Percentiles rank a stretch among this genome's conserved stretches.
phyloP scores from a whole-genome alignment of 2,888 invertebrate genomes.

The Scaptomyza caliginosa region DNA sequence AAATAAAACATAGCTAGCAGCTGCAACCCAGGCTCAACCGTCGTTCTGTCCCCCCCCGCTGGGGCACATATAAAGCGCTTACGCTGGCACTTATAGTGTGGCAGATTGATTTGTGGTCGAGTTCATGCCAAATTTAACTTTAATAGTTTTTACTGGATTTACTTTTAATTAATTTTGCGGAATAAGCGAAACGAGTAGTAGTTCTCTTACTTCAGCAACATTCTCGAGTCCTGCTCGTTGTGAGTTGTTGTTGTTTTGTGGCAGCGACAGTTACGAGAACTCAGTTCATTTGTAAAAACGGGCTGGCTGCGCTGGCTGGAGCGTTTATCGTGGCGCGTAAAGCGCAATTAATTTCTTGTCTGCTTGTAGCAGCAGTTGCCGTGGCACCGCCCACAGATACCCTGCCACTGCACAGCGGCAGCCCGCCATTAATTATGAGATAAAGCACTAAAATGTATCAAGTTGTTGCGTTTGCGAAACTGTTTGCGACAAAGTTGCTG shows the following conservation, averaged over 20 bases:
- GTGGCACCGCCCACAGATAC: constrained; percentile 9
- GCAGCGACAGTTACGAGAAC: constrained; percentile 53
- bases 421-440: constrained; percentile 79
- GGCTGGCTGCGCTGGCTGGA: constrained; percentile 7
- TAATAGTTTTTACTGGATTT: constrained; percentile 78
- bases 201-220: background rate
- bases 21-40: constrained; percentile 3
- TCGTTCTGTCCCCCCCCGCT: background rate
- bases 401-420: constrained; percentile 16
- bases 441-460: constrained; percentile 79
- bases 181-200: constrained; percentile 34
- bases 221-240: background rate
- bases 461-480: constrained; percentile 66
- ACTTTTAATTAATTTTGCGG: constrained; percentile 74
- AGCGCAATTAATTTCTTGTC: constrained; percentile 79
- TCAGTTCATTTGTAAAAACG: constrained; percentile 70
- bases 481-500: constrained; percentile 72
- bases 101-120: constrained; percentile 78
- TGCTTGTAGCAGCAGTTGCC: constrained; percentile 71
- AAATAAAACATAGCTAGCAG: constrained; percentile 11
- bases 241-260: background rate
- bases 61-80: constrained; percentile 62
- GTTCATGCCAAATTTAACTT: constrained; percentile 78
- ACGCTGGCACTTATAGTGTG: constrained; percentile 56
- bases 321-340: constrained; percentile 77